Evolutionary conservation across 2,113 vertebrate species (phyloP).

Genomic region (Elanoides forficatus): DNA sequence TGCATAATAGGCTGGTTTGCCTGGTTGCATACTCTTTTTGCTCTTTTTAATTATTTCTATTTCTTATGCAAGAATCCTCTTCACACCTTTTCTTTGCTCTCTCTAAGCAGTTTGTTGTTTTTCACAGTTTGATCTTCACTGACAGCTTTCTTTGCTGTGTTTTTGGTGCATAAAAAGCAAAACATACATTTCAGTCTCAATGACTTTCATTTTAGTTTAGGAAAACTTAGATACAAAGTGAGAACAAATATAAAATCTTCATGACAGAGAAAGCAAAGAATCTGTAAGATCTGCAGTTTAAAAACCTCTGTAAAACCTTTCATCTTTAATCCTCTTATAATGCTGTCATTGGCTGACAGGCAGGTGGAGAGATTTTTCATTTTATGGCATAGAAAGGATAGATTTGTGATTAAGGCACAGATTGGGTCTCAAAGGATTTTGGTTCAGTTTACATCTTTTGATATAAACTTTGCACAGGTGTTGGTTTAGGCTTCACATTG

Average conservation of each 20-base stretch:
- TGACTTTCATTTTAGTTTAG: slow-evolving; percentile 51
- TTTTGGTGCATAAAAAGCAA: slow-evolving; percentile 35
- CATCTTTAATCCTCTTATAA: slow-evolving; percentile 49
- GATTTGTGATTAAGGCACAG: slow-evolving; percentile 12
- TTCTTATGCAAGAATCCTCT: slow-evolving; percentile 2
- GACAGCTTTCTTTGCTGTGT: slow-evolving; percentile 46
- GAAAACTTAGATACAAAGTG: slow-evolving; percentile 45
- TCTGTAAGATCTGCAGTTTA: slow-evolving; percentile 41
- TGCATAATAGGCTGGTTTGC: background rate
- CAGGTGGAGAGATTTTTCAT: slow-evolving; percentile 22
- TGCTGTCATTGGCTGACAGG: slow-evolving; percentile 8
- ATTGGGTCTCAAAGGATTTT: background rate
- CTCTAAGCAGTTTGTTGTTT: slow-evolving; percentile 21
- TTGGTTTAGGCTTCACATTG: background rate
- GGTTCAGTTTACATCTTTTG: slow-evolving; percentile 11
- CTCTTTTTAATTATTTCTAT: slow-evolving; percentile 31
- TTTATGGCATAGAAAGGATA: slow-evolving; percentile 1
- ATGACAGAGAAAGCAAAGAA: slow-evolving; percentile 24
- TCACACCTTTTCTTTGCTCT: slow-evolving; percentile 14
- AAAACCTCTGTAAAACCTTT: slow-evolving; percentile 43
- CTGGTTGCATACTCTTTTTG: background rate
- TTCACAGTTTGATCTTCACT: slow-evolving; percentile 41
- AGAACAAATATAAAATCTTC: slow-evolving; percentile 59
- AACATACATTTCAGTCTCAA: slow-evolving; percentile 22
- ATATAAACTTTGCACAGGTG: background rate